Percentiles rank a stretch among this genome's conserved stretches.
Evolutionary conservation across 2,888 invertebrate species (phyloP).

Genomic region (Latrodectus hesperus): DNA sequence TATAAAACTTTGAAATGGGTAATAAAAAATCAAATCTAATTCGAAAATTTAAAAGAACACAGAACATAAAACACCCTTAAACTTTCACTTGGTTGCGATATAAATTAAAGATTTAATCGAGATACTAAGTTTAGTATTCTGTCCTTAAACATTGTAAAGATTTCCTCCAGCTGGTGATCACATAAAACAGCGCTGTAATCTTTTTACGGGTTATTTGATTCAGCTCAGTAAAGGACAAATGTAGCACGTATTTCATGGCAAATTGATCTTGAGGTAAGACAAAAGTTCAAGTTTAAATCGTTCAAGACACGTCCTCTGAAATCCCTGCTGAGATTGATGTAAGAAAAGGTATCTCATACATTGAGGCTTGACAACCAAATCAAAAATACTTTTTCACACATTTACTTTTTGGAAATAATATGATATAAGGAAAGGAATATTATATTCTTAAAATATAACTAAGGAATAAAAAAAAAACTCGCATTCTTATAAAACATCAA

Average conservation of each 20-base stretch:
- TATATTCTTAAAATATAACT: no score
- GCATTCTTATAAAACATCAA: no score
- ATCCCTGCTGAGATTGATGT: constrained; percentile 27
- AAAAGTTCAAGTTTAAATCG: constrained; percentile 28
- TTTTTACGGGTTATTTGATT: constrained; percentile 27
- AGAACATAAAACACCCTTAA: constrained; percentile 16
- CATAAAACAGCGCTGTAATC: constrained; percentile 24
- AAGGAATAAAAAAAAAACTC: no score
- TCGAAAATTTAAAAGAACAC: neutral
- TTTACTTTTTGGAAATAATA: no score
- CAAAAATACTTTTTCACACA: no score
- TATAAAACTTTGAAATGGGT: neutral
- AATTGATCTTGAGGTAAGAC: constrained; percentile 10
- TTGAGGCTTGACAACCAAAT: no score
- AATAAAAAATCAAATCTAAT: neutral
- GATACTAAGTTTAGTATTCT: constrained; percentile 5
- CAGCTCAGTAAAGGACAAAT: constrained; percentile 14
- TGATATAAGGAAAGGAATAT: no score
- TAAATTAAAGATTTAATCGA: constrained; percentile 19
- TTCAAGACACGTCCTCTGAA: constrained; percentile 21
- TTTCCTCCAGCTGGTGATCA: constrained; percentile 21
- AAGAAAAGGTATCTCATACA: no score
- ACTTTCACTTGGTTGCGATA: constrained; percentile 40
- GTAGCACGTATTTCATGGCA: constrained; percentile 26
- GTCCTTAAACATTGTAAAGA: neutral